Percentiles rank a stretch among this genome's conserved stretches.
These are phyloP conservation scores for Hippasteria phrygiana DNA, from an alignment of 53 echinoderm and acorn worm genomes.

Conservation along the genomic window DNA sequence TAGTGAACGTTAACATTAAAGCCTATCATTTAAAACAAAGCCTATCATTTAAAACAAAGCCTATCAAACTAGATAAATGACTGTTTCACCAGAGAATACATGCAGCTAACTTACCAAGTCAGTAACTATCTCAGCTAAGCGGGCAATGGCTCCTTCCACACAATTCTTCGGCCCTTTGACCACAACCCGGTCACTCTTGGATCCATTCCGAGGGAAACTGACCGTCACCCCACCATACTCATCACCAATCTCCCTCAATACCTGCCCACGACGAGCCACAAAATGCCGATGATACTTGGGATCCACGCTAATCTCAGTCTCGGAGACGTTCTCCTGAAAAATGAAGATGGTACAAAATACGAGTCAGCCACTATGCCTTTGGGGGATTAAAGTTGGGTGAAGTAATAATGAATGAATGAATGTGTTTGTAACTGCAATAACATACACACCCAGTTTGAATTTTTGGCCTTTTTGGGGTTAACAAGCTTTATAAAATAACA, in stretches of 20 bases:
- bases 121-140: conserved; percentile 85
- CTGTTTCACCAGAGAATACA: neutral
- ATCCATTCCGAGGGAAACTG: conserved; percentile 96
- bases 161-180: conserved; percentile 98
- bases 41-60: too few species aligned
- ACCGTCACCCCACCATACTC: conserved; percentile 98
- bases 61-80: too few species aligned
- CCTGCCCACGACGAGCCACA: conserved; percentile 94
- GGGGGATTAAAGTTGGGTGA: too few species aligned
- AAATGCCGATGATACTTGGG: conserved; percentile 97
- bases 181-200: conserved; percentile 84
- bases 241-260: conserved; percentile 95
- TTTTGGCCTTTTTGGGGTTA: too few species aligned
- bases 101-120: conserved; percentile 78
- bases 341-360: too few species aligned
- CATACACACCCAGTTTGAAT: too few species aligned
- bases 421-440: too few species aligned
- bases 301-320: conserved; percentile 90
- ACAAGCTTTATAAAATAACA: too few species aligned
- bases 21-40: too few species aligned
- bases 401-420: too few species aligned
- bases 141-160: conserved; percentile 84
- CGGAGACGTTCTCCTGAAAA: conserved; percentile 94
- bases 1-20: too few species aligned
- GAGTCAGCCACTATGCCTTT: too few species aligned